Evolutionary conservation across 2,797 vertebrate species (phyloP), one percentile per base, ranked within the genome.

Genomic region (Toxotes lorentzi): DNA sequence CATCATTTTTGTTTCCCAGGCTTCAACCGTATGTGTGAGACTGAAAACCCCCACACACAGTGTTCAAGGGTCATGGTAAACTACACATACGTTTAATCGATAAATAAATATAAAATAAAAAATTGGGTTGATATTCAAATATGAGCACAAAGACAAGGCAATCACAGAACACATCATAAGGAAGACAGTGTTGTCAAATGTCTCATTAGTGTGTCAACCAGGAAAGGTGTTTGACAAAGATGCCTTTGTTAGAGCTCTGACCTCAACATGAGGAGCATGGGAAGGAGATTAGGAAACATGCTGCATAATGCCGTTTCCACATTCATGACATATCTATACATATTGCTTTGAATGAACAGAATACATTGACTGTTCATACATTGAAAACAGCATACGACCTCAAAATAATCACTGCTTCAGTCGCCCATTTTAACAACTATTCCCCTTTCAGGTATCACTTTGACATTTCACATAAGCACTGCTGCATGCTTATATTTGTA

Each of bases 311-410:
- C 24, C 17, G 62, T 53, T 38, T 70, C 43, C 34, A 63, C 63
- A 70, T 79, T 63, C 34, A 53, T 63, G 79, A 76, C 64, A 80
- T 68, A 84, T 69, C 45, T 70, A 63, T 66, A 68, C 73, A 50
- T 47, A 54, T 45, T 17, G 40, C 70, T 74, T n/a, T 34, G 40
- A 64, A 84, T 75, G 63, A 60, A 69, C 2, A 13, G 7, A 50
- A 51, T 8, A 4, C 63, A 79, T 62, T 79, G 59, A 79, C 70
- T 90, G 82, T 88, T 86, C 82, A 91, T 83, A 73, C 48, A 45
- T 11, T 66, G 69, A 60, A 57, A 47, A 68, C 6, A 59, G 58
- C 5, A 0, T 23, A 24, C 65, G 78, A 81, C 85, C 83, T 89
- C 83, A 79, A 82, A 73, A 63, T 54, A 68, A 82, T 68, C 35